Base-by-base conservation (phyloP, 2,888 invertebrate species). In the Drosophila rellima region DNA sequence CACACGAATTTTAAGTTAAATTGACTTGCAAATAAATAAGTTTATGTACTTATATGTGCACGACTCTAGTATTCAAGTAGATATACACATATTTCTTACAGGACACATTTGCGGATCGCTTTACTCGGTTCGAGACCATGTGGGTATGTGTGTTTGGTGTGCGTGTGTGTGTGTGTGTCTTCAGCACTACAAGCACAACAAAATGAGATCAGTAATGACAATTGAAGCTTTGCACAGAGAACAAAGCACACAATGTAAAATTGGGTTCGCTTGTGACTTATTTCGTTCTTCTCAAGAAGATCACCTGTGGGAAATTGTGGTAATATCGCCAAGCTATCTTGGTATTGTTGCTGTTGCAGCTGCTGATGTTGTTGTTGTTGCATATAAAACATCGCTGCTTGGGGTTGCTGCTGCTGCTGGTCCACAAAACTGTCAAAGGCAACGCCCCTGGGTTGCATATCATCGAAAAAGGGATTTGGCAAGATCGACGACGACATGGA, bases 391-490 rank as follows among this genome's bases (percentile, higher is more conserved):
- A 72, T 57, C 11, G 54, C 35, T 35, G 70, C 71, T 35, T 72
- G 74, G 2, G n/a, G 68, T 3, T 67, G 76, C 39, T 47, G 72
- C 39, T 50, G 70, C 13, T 50, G 68, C 37, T 64, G 68, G 29
- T 75, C 85, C 74, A 64, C 57, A 75, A 73, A 74, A 56, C 59
- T 69, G 48, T 47, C 78, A 67, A 60, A 68, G 55, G 63, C 78
- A 70, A 45, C 42, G 26, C 35, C 51, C 7, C 23, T 55, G 33
- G 62, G 50, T 65, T 90, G 91, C 82, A 89, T 79, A 74, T 87
- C 79, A 79, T 91, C 91, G 69, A 91, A 91, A 85, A 92, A 92
- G 78, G 92, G 92, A 91, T 93, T 92, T 80, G 91, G 91, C 86
- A 92, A 80, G 63, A 85, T 73, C 60, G 56, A 31, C 31, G 56